These are phyloP conservation scores for Oryctolagus cuniculus DNA, from an alignment of 2,113 vertebrate genomes.

Conservation along the genomic window mOryCun1.1 NC_091434.1:144868001-144868500, in stretches of 20 bases:
- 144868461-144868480: not conserved
- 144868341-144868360: no score
- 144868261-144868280: not conserved
- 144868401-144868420: not conserved
- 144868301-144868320: no score
- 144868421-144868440: not conserved
- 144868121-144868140: not conserved
- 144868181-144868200: not conserved
- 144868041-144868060: no score
- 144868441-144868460: not conserved
- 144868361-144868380: not conserved
- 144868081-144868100: no score
- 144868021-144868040: no score
- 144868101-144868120: no score
- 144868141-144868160: not conserved
- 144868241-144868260: not conserved
- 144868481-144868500: not conserved
- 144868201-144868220: not conserved
- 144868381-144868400: not conserved
- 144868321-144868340: no score
- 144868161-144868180: not conserved
- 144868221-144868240: not conserved
- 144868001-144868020: no score
- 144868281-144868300: not conserved
- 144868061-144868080: no score